Percentiles rank a stretch among this genome's conserved stretches.
phyloP scores from a whole-genome alignment of 2,797 vertebrate genomes.

The Pseudocheirus occidentalis region DNA sequence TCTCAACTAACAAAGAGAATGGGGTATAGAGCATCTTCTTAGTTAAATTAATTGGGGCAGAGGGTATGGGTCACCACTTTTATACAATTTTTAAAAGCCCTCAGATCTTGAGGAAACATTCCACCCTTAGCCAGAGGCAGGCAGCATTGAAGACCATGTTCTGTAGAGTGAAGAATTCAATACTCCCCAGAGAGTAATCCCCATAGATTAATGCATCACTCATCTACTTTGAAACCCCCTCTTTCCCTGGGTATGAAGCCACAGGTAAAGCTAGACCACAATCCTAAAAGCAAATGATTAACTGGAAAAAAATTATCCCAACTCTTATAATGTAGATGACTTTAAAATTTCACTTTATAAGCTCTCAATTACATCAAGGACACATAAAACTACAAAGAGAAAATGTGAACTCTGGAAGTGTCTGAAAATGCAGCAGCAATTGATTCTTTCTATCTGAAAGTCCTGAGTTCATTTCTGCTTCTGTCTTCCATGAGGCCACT shows the following conservation, averaged over 20 bases:
- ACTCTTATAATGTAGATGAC: neutral
- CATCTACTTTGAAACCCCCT: neutral
- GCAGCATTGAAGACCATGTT: neutral
- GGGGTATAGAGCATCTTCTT: neutral
- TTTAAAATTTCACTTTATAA: constrained; percentile 8
- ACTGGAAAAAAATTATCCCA: constrained; percentile 27
- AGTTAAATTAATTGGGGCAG: neutral
- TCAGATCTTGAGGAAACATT: neutral
- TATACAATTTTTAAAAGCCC: neutral
- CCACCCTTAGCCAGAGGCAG: neutral
- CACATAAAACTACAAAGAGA: constrained; percentile 3
- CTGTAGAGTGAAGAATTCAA: neutral
- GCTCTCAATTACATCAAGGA: constrained; percentile 8
- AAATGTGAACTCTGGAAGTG: constrained; percentile 38
- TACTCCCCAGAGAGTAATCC: neutral
- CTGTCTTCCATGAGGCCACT: constrained; percentile 28
- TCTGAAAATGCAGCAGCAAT: constrained; percentile 4
- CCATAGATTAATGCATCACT: neutral
- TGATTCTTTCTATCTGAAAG: constrained; percentile 19
- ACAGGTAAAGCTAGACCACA: neutral
- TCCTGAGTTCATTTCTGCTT: constrained; percentile 24
- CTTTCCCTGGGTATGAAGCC: neutral
- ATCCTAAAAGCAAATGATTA: neutral
- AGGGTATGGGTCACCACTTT: neutral
- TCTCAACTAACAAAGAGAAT: neutral